A percentile compares a stretch with the other conserved stretches of the same genome.
Conservation (phyloP, 2,113 vertebrate genomes). For the Mesoclemmys tuberculata region DNA sequence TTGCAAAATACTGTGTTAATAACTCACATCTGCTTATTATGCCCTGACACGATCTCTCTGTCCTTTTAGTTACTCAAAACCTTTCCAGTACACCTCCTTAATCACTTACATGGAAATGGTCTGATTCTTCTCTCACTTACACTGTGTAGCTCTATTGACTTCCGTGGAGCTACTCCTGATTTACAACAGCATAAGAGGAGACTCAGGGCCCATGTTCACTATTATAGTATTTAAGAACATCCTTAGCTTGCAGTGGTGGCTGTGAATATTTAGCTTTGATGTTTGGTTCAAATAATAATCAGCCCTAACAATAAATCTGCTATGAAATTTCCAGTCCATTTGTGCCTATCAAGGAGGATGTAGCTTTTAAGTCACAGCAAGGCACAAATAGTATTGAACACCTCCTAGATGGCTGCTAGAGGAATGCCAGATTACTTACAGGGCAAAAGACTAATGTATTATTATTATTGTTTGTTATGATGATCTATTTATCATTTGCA, state of each 20-base stretch:
- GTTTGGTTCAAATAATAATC: slow-evolving; percentile 47
- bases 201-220: background rate
- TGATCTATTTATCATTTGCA: slow-evolving; percentile 8
- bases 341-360: slow-evolving; percentile 11
- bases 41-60: background rate
- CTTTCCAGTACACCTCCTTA: background rate
- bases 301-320: slow-evolving; percentile 23
- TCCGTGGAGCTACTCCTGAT: background rate
- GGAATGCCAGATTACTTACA: background rate
- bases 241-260: background rate
- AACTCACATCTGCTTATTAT: background rate
- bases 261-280: slow-evolving; percentile 11
- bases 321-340: slow-evolving; percentile 34
- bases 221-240: background rate
- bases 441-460: slow-evolving; percentile 19
- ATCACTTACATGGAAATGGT: background rate
- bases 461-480: background rate
- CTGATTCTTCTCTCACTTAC: background rate
- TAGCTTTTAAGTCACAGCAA: slow-evolving; percentile 36
- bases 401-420: background rate
- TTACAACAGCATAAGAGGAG: background rate
- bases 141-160: background rate
- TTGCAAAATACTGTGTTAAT: slow-evolving; percentile 11
- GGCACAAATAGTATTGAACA: background rate
- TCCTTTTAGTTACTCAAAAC: background rate